Base-by-base conservation (phyloP, 2,113 vertebrate species). In the Grus americana region DNA sequence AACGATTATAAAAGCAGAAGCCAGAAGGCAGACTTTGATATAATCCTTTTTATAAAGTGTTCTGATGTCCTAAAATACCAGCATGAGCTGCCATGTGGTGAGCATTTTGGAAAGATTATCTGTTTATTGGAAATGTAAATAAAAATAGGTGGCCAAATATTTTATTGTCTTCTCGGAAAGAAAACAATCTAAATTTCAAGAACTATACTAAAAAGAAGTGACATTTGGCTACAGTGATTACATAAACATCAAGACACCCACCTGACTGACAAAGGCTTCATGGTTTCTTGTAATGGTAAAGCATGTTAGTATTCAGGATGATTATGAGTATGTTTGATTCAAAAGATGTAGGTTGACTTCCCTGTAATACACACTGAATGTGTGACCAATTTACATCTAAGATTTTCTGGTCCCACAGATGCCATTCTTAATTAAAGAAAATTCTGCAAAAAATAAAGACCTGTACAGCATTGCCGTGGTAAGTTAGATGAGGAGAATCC, bases 1-100 rank as follows among this genome's bases (percentile, higher is more conserved):
- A 91, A 89, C 30, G 46, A 44, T 87, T 88, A 83, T 1, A 84
- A 92, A 94, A 94, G 63, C 76, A 91, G 59, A 90, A 72, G 86
- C 68, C 47, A 44, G 79, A 90, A 94, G 88, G 90, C 86, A 91
- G 88, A 84, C 57, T 92, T 90, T 78, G 55, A 95, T 67, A 95
- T n/a, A 80, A 94, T 50, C 47, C 73, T 68, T 86, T 94, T 54
- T 59, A 55, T 76, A 67, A 95, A 86, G 73, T n/a, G 61, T 72
- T 94, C 72, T 59, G 80, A 72, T 86, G 61, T 86, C 86, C 73
- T 86, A 91, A 95, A 92, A 90, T 38, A 76, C 49, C 81, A 72
- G 73, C 34, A 68, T 30, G 49, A 96, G 40, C 54, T 71, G 90
- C 58, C 92, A 93, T 5, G 20, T 59, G 79, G 55, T 46, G 88